Evolutionary conservation across 1,140 invertebrate genomes (phyloP).

Genomic region (Probaryconus sp.): DNA sequence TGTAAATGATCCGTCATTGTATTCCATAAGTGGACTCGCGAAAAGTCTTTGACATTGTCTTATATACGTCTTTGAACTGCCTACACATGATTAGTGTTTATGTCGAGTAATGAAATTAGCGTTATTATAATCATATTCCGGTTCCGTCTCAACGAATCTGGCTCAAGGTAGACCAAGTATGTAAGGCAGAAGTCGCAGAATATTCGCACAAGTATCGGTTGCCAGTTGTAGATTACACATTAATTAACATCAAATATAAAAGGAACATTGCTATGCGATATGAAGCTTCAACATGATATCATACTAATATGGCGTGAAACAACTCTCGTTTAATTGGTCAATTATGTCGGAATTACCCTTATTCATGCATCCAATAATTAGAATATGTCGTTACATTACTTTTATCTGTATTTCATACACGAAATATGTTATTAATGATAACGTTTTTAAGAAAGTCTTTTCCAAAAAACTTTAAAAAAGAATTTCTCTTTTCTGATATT

Average conservation of each 20-base stretch:
- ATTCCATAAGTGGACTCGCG: too few species aligned
- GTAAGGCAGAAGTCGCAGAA: conserved; percentile 38
- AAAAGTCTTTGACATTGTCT: conserved; percentile 34
- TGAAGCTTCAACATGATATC: conserved; percentile 3
- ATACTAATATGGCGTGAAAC: conserved; percentile 29
- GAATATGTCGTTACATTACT: too few species aligned
- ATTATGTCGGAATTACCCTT: too few species aligned
- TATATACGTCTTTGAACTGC: not conserved
- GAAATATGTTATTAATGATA: too few species aligned
- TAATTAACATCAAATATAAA: conserved; percentile 45
- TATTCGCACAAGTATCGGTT: conserved; percentile 51
- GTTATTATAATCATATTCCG: conserved; percentile 68
- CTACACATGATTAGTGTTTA: conserved; percentile 31
- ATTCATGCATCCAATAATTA: too few species aligned
- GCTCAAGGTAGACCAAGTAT: conserved; percentile 72
- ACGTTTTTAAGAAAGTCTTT: too few species aligned
- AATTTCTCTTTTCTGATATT: too few species aligned
- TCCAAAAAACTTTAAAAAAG: too few species aligned
- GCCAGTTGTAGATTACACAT: conserved; percentile 36
- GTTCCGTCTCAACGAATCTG: conserved; percentile 75
- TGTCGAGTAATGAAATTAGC: conserved; percentile 63
- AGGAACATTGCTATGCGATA: conserved; percentile 24
- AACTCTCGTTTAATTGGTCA: conserved; percentile 7
- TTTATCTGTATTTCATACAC: too few species aligned
- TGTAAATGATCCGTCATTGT: too few species aligned